phyloP scores from a whole-genome alignment of 2,797 vertebrate species.

The Gymnothorax javanicus region DNA sequence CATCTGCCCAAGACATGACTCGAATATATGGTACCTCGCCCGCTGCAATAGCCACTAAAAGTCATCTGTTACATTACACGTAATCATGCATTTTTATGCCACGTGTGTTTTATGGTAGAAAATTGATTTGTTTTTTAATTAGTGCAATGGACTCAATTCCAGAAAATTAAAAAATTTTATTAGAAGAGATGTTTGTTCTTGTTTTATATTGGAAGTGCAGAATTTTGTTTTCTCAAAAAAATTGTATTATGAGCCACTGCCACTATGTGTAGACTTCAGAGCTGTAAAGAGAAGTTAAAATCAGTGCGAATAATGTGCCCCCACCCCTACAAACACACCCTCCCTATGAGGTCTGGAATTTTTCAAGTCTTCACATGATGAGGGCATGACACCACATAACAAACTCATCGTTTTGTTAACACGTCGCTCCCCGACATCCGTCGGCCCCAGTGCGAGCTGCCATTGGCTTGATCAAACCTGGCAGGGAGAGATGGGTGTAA shows the following conservation, averaged over 20 bases:
- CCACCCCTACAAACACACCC: constrained; percentile 20
- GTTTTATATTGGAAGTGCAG: not conserved
- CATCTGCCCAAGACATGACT: not conserved
- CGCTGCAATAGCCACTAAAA: not conserved
- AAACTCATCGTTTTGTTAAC: constrained; percentile 31
- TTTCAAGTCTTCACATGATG: constrained; percentile 17
- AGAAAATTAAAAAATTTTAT: not conserved
- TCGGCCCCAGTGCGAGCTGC: constrained; percentile 33
- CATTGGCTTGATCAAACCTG: constrained; percentile 52
- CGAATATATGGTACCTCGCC: not conserved
- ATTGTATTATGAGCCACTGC: not conserved
- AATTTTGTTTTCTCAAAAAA: not conserved
- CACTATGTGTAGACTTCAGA: not conserved
- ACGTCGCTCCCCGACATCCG: constrained; percentile 25
- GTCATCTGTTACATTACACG: not conserved
- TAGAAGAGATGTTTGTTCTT: not conserved
- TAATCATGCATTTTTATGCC: not conserved
- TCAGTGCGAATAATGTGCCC: not conserved
- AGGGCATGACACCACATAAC: constrained; percentile 10
- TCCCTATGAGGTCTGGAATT: constrained; percentile 23
- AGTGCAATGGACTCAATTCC: not conserved
- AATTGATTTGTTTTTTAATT: not conserved
- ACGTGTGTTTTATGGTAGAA: not conserved
- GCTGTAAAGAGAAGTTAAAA: not conserved
- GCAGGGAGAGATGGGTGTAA: constrained; percentile 29